phyloP scores from a whole-genome alignment of 1,140 invertebrate species.

The Himalopsyche phryganea region DNA sequence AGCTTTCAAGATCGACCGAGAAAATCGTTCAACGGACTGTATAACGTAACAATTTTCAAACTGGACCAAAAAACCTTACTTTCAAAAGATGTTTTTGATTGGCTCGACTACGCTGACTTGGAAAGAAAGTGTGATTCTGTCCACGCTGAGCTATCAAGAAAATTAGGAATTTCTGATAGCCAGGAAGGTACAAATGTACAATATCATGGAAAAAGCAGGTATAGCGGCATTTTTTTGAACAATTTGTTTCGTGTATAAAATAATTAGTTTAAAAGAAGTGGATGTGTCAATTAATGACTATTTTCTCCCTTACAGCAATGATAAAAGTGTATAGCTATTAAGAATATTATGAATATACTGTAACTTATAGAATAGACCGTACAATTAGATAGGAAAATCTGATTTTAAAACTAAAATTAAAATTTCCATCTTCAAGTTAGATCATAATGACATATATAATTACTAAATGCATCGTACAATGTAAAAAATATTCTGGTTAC shows the following conservation, averaged over 20 bases:
- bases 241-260: neutral
- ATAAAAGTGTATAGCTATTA: no score
- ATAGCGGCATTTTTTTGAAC: neutral
- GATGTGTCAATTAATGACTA: neutral
- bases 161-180: neutral
- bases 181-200: neutral
- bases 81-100: constrained; percentile 45
- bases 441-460: no score
- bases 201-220: neutral
- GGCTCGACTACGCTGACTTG: constrained; percentile 54
- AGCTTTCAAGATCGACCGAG: neutral
- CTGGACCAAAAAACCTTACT: constrained; percentile 41
- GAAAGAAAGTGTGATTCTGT: constrained; percentile 49
- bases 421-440: no score
- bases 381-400: no score
- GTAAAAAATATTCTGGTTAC: no score
- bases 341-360: no score
- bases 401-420: no score
- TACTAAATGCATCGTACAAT: no score
- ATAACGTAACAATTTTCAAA: constrained; percentile 45
- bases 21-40: constrained; percentile 26
- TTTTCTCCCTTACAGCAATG: neutral
- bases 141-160: constrained; percentile 39
- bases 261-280: neutral
- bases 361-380: no score